These are phyloP conservation scores for Drosophila guanche DNA, from an alignment of 1,140 invertebrate genomes.

Conservation along the genomic window DNA sequence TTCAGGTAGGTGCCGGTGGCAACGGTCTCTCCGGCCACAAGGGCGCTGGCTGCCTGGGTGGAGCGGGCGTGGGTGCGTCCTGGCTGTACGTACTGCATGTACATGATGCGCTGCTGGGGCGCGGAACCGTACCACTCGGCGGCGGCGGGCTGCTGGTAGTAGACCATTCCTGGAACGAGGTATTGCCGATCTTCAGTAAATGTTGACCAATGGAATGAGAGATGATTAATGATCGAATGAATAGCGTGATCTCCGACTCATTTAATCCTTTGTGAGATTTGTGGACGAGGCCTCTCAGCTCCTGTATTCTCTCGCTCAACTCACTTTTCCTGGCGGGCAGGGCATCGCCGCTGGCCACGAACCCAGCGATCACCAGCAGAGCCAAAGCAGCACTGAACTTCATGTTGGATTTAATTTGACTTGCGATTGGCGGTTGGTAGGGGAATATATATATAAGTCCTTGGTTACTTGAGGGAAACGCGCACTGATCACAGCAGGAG, in stretches of 20 bases:
- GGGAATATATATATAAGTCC: constrained; percentile 7
- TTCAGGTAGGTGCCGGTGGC: constrained; percentile 80
- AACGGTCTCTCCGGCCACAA: constrained; percentile 78
- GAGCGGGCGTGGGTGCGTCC: constrained; percentile 71
- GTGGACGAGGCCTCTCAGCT: background rate
- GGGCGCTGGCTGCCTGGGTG: constrained; percentile 73
- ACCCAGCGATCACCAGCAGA: constrained; percentile 68
- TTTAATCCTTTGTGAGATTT: constrained; percentile 24
- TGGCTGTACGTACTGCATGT: constrained; percentile 80
- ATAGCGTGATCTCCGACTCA: too few species aligned
- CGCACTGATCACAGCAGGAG: constrained; percentile 80
- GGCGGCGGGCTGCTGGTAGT: constrained; percentile 72
- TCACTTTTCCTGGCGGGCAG: constrained; percentile 80
- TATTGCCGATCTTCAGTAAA: constrained; percentile 69
- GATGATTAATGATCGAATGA: constrained; percentile 8
- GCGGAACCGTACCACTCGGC: constrained; percentile 66
- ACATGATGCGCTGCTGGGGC: constrained; percentile 80
- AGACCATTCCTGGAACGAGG: constrained; percentile 80
- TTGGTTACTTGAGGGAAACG: constrained; percentile 22
- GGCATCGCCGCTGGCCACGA: constrained; percentile 67
- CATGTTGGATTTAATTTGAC: constrained; percentile 49
- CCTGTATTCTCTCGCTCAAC: constrained; percentile 29
- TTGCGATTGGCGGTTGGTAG: constrained; percentile 6
- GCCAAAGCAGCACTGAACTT: constrained; percentile 72
- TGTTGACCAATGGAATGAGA: background rate